Base-by-base conservation (phyloP, 2,888 invertebrate genomes). In the Plemyria rubiginata region DNA sequence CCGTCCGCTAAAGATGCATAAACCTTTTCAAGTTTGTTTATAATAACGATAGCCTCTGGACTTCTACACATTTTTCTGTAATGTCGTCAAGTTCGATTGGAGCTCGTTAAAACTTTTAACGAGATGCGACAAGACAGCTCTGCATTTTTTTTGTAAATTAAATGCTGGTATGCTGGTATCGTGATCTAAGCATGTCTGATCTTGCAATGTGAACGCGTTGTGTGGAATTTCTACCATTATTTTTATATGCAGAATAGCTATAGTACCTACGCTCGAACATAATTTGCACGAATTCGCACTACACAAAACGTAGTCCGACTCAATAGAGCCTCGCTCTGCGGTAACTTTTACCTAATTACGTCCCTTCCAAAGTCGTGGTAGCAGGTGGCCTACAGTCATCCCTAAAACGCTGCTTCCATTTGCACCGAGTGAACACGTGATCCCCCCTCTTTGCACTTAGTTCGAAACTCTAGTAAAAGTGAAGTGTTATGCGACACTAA, bases 351-450 rank as follows among this genome's bases (percentile, higher is more conserved):
- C 76, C 74, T 78, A 79, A 81, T 81, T 79, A 86, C 78, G 74
- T 73, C 71, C 73, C 66, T 71, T 67, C 70, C 55, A 51, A 57
- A 70, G 67, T 70, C 69, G 56, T 66, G 77, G 85, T 74, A 84
- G 77, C 92, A 92, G 92, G 90, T 92, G 92, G 68, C 62, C 65
- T 61, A 57, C 70, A 74, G 70, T 70, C 74, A 69, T 74, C 80
- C 77, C 82, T 86, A 86, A 89, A 88, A 84, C 85, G 84, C 80
- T 76, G 67, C 75, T 66, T 71, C 85, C 86, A 88, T 91, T 90
- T 82, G 71, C 77, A 74, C 74, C 66, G 65, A 68, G 68, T 41
- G 60, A 77, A 79, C 91, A 92, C 84, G 86, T 90, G 91, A 80
- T 78, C 75, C 81, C 51, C 51, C 55, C 60, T 81, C 83, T 90